These are phyloP conservation scores for Aspidoscelis tigris DNA, from an alignment of 2,113 vertebrate genomes.

Conservation along the genomic window DNA sequence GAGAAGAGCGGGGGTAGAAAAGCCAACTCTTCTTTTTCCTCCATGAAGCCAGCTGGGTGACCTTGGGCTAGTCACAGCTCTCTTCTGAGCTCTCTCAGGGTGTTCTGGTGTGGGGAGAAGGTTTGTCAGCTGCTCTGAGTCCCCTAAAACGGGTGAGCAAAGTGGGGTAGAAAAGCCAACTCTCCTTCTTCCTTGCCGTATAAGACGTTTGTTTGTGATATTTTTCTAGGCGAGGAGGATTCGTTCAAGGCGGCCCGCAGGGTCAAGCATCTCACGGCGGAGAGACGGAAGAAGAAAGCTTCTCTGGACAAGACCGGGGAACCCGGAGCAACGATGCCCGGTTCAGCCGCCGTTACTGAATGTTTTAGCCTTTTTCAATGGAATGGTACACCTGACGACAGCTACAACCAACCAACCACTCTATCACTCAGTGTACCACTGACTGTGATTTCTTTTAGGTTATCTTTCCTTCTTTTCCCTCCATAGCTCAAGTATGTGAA, in stretches of 20 bases:
- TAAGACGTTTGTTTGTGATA: constrained; percentile 3
- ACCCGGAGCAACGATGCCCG: constrained; percentile 75
- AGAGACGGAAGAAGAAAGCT: constrained; percentile 86
- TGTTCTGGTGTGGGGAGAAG: too few relatives aligned
- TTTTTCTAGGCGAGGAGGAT: constrained; percentile 82
- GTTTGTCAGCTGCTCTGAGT: too few relatives aligned
- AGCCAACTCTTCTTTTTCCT: too few relatives aligned
- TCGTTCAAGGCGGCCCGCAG: constrained; percentile 87
- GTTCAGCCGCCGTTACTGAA: constrained; percentile 82
- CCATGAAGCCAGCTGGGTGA: too few relatives aligned
- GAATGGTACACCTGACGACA: constrained; percentile 48
- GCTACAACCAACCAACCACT: neutral
- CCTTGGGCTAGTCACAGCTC: too few relatives aligned
- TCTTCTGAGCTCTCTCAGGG: too few relatives aligned
- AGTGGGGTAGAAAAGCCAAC: too few relatives aligned
- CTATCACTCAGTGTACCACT: constrained; percentile 65
- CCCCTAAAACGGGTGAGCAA: too few relatives aligned
- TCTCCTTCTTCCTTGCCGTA: too few relatives aligned
- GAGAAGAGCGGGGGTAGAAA: too few relatives aligned
- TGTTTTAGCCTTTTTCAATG: constrained; percentile 46
- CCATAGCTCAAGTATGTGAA: constrained; percentile 77
- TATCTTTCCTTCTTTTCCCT: constrained; percentile 71
- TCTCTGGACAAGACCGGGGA: constrained; percentile 82
- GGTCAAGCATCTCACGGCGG: constrained; percentile 88
- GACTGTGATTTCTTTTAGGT: constrained; percentile 70